Evolutionary conservation across 2,888 invertebrate genomes (phyloP).

Genomic region (Drosophila neutralis): DNA sequence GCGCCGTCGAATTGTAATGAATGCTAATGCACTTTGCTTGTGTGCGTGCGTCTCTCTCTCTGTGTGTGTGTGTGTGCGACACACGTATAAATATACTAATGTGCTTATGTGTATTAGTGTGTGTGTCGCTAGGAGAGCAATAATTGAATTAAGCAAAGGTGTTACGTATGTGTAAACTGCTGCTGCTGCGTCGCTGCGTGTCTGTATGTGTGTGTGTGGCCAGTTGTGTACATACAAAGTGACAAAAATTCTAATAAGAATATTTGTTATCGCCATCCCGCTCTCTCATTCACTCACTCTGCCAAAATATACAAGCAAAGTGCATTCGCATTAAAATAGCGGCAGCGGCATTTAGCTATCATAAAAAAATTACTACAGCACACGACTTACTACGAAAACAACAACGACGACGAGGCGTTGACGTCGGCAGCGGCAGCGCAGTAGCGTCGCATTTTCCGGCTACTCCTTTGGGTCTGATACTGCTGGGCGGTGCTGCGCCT

Average conservation of each 20-base stretch:
- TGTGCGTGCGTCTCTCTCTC: conserved; percentile 19
- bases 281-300: neutral
- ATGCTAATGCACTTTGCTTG: conserved; percentile 65
- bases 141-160: conserved; percentile 77
- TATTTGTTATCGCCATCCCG: conserved; percentile 59
- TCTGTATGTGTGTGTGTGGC: conserved; percentile 25
- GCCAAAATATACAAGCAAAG: conserved; percentile 8
- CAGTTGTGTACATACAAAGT: conserved; percentile 72
- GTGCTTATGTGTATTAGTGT: conserved; percentile 25
- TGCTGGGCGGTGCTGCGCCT: conserved; percentile 47
- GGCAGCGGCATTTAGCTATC: conserved; percentile 50
- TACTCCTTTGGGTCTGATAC: conserved; percentile 58
- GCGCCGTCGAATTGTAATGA: conserved; percentile 70
- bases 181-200: conserved; percentile 38
- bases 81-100: conserved; percentile 29
- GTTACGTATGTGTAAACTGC: conserved; percentile 65
- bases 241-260: conserved; percentile 74
- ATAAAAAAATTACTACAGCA: conserved; percentile 68
- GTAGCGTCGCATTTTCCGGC: conserved; percentile 65
- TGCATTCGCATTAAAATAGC: conserved; percentile 51
- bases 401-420: conserved; percentile 50
- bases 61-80: conserved; percentile 26
- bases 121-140: conserved; percentile 66
- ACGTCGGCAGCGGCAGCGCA: conserved; percentile 51
- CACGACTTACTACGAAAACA: conserved; percentile 75